Evolutionary conservation across 1,140 invertebrate species (phyloP), one percentile per base, ranked within the genome.

Genomic region (Microvelia longipes): DNA sequence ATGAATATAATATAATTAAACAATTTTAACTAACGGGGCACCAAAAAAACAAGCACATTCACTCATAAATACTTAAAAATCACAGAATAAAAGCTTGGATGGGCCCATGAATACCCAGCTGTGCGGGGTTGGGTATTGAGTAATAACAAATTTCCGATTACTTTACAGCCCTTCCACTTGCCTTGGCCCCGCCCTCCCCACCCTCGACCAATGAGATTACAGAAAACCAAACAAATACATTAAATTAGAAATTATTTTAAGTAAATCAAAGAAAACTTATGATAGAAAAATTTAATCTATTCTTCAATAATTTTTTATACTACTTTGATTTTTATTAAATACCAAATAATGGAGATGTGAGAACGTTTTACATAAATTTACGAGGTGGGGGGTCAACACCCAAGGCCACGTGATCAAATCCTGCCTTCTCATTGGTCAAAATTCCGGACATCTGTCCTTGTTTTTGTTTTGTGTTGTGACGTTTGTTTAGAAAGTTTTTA

Each of bases 61-160:
- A 50, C 35, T 50, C 35, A 50, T 50, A 11, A 50, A 50, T 50
- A 11, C 5, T 11, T 50, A 50, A 50, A 50, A 50, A 50, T 19
- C 35, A 50, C 35, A 50, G 35, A 50, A 50, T 50, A 50, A 50
- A 50, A 50, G 35, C 19, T 50, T 11, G 5, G 19, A 50, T 24
- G 25, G 25, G 62, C 62, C 62, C 62, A 64, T 64, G 62, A 64
- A 64, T 5, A 15, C 62, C 62, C 62, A 64, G 62, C 62, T 64
- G 62, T 64, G 25, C 62, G 25, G 62, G 62, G 62, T 64, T 64
- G 62, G 25, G 62, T 64, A 64, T 64, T 64, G 62, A 64, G 62
- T 64, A 64, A 64, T 64, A 64, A 64, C 62, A 64, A 64, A 64
- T 64, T 24, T 64, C 62, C 62, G 62, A 64, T 64, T 64, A n/a